Evolutionary conservation across 2,797 vertebrate species (phyloP).

Genomic region (Nyctalus aviator): DNA sequence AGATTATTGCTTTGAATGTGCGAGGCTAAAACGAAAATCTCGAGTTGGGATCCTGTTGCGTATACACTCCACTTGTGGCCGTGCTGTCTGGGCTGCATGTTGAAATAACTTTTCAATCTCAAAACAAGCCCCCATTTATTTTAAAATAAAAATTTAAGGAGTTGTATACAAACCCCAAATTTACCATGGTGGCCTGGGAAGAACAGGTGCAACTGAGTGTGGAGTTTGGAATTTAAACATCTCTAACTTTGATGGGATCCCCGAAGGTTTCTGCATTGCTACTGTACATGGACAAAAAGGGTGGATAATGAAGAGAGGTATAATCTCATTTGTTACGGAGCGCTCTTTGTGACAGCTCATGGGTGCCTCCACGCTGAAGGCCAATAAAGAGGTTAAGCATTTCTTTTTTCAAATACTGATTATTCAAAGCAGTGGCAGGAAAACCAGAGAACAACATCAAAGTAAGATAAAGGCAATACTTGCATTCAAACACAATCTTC

Average conservation of each 20-base stretch:
- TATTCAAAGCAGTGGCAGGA: constrained; percentile 68
- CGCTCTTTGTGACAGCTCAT: constrained; percentile 80
- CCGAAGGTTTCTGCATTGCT: constrained; percentile 21
- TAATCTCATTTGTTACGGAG: constrained; percentile 83
- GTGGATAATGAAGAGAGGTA: constrained; percentile 79
- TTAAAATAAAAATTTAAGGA: constrained; percentile 66
- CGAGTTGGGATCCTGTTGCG: constrained; percentile 18
- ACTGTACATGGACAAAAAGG: constrained; percentile 61
- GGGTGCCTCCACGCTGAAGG: constrained; percentile 78
- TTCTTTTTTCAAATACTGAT: constrained; percentile 67
- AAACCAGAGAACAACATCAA: constrained; percentile 45
- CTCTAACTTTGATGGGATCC: constrained; percentile 33
- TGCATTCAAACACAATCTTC: constrained; percentile 32
- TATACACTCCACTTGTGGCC: background rate
- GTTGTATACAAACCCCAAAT: constrained; percentile 5
- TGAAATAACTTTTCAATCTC: constrained; percentile 23
- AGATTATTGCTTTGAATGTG: constrained; percentile 47
- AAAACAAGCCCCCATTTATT: constrained; percentile 39
- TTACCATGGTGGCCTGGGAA: background rate
- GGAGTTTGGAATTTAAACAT: constrained; percentile 63
- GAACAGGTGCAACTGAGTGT: constrained; percentile 61
- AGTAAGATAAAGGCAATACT: constrained; percentile 43
- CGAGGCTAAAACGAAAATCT: constrained; percentile 29
- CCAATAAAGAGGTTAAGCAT: constrained; percentile 68
- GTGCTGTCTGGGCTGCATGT: background rate